Base-by-base conservation (phyloP, 1,140 invertebrate genomes). In the Ceratina japonica region DNA sequence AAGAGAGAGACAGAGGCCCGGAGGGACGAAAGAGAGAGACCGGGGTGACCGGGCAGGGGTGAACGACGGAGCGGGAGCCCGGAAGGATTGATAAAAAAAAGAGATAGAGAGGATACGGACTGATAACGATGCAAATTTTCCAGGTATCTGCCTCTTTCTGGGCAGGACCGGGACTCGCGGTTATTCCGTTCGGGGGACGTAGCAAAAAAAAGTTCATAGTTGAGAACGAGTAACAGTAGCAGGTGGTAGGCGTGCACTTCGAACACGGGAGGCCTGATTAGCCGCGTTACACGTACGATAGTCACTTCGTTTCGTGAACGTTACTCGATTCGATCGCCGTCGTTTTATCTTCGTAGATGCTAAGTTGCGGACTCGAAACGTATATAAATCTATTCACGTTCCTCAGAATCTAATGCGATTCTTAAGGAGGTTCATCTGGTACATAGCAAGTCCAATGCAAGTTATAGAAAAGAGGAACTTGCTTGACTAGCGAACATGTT, bases 111-210 rank as follows among this genome's bases (percentile, higher is more conserved):
- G 63, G 24, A 16, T 15, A 52, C 16, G 22, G 54, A 63, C 71
- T 72, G 81, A 83, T 84, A 84, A 83, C 81, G 76, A 84, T 80
- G 76, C 77, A 74, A 74, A 79, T 79, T 79, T 84, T 84, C 78
- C 72, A 74, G 76, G 73, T 69, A 79, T 83, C 81, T 83, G 52
- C 18, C n/a, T 73, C 37, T 44, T 44, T 44, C 37, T 18, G 31
- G n/a, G 51, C 61, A 68, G 76, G 56, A 73, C 69, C 69, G 27
- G 59, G 27, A 18, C 27, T 78, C 61, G 69, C 76, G 69, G 76
- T 79, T 64, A 70, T 77, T 77, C 63, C 54, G 54, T 16, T 44
- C 20, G 63, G 20, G 64, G 64, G 27, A 49, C 63, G 22, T 58
- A 58, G 20, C 31, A 56, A 63, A 73, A 44, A 69, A 78, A 44